Conservation (phyloP, 2,797 vertebrate species). For the Bryconaethiops microstoma region DNA sequence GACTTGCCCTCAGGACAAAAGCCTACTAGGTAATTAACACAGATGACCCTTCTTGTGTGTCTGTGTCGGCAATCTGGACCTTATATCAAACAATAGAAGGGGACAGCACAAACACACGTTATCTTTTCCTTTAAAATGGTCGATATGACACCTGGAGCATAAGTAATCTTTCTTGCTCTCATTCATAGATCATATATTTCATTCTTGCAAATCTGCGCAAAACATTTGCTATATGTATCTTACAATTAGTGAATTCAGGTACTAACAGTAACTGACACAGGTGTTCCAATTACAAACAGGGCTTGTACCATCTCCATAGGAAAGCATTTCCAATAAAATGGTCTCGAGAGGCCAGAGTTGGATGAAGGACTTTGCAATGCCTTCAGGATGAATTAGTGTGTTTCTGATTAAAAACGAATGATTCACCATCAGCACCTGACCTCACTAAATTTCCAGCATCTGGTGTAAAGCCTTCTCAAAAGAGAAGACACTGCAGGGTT, state of each 20-base stretch:
- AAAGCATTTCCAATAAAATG: too few relatives aligned
- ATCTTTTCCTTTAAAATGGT: too few relatives aligned
- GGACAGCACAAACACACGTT: neutral
- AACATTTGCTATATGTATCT: too few relatives aligned
- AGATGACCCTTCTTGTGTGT: slow-evolving; percentile 96
- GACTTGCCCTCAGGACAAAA: slow-evolving; percentile 96
- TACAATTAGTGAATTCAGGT: too few relatives aligned
- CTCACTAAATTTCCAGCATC: neutral
- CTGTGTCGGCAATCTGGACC: slow-evolving; percentile 97
- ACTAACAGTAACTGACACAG: too few relatives aligned
- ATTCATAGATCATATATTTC: neutral
- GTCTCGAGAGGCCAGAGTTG: too few relatives aligned
- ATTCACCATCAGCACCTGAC: neutral
- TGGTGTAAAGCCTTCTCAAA: neutral
- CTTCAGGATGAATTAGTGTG: neutral
- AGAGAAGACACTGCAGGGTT: neutral
- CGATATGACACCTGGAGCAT: neutral
- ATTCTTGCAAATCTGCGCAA: too few relatives aligned
- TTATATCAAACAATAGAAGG: slow-evolving; percentile 61
- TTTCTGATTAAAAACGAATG: neutral
- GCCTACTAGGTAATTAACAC: slow-evolving; percentile 96
- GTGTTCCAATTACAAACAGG: too few relatives aligned
- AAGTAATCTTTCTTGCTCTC: neutral
- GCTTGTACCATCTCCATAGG: too few relatives aligned
- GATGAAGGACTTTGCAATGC: neutral